Base-by-base conservation (phyloP, 64 coral and sea anemone genomes). In the Hydrozoanthus tunicans region DNA sequence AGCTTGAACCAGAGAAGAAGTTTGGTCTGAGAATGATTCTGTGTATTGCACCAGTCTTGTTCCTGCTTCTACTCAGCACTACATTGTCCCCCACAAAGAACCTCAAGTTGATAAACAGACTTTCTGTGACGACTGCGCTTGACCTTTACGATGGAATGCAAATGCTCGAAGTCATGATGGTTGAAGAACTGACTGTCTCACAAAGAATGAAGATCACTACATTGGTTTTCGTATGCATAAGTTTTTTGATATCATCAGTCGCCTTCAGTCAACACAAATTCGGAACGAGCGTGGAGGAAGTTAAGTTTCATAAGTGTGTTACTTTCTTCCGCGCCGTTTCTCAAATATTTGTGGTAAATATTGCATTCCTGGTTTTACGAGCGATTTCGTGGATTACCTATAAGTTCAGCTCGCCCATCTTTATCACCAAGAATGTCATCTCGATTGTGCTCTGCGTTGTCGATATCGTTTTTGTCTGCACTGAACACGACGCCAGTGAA, bases 21-120 rank as follows among this genome's bases (percentile, higher is more conserved):
- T 93, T 91, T 91, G 86, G 91, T 63, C 75, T 96, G 71, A 96
- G 80, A 70, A 60, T 85, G 52, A 96, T 86, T 14, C 62, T 96
- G 9, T 96, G 94, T 6, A 15, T 90, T 5, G 51, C 91, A 24
- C 91, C 91, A 56, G n/a, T 81, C 4, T 62, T 96, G 5, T 51
- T 91, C 0, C 10, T 91, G 24, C 63, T 96, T 3, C 71, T 96
- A 0, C 86, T 93, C 0, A 90, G 43, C 73, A 90, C 86, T 0
- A 79, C 69, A 27, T 14, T 54, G 6, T 60, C 69, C 6, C 13
- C 80, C 5, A n/a, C 9, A n/a, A 71, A 73, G n/a, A 60, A 83
- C 27, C 72, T 5, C 14, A 78, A 90, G 13, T 12, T 90, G 0
- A 60, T 95, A 2, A 81, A 73, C 54, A 92, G 64, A 58, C 81